These are phyloP conservation scores for Karalla daura DNA, from an alignment of 2,797 vertebrate genomes.

Conservation along the genomic window DNA sequence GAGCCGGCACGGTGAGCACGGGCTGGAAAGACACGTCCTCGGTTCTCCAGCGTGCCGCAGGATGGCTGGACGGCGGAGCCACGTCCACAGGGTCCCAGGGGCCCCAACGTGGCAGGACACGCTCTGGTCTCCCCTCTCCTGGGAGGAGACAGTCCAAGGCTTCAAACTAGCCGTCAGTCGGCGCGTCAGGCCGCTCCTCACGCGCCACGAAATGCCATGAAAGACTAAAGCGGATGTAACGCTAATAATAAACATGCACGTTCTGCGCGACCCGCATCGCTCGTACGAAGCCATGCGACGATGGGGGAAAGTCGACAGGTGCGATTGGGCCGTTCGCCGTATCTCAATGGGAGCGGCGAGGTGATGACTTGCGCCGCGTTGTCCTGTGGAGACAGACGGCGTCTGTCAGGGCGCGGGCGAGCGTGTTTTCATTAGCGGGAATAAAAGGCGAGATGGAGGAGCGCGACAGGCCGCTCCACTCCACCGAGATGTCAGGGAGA, in stretches of 20 bases:
- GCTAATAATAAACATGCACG: too few relatives aligned
- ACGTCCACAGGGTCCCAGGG: too few relatives aligned
- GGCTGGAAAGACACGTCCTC: constrained; percentile 50
- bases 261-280: too few relatives aligned
- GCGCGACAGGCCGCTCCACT: constrained; percentile 28
- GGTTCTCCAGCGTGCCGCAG: constrained; percentile 38
- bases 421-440: constrained; percentile 16
- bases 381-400: constrained; percentile 1
- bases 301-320: too few relatives aligned
- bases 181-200: too few relatives aligned
- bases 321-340: background rate
- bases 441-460: constrained; percentile 34
- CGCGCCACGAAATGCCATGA: too few relatives aligned
- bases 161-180: too few relatives aligned
- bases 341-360: background rate
- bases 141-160: background rate
- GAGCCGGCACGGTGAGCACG: constrained; percentile 13
- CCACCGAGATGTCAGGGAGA: constrained; percentile 55
- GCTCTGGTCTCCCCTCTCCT: background rate
- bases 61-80: background rate
- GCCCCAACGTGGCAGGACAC: background rate
- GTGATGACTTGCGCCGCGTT: background rate
- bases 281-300: too few relatives aligned
- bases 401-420: constrained; percentile 20
- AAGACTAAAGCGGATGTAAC: too few relatives aligned